These are phyloP conservation scores for Eupithecia tripunctaria DNA, from an alignment of 2,888 invertebrate species.

Conservation along the genomic window DNA sequence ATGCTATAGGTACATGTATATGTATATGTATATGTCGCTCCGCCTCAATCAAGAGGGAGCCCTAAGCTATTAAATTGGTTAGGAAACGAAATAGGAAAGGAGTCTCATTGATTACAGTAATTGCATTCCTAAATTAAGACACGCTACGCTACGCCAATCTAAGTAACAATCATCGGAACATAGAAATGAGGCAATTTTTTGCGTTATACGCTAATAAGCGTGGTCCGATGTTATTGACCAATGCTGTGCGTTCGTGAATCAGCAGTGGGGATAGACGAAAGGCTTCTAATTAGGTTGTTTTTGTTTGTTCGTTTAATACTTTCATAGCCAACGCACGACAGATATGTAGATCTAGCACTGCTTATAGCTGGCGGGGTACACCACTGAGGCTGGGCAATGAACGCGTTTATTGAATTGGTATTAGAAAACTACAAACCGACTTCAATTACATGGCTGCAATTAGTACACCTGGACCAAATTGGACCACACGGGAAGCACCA, in stretches of 20 bases:
- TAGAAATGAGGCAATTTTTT: conserved; percentile 37
- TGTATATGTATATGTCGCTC: no score
- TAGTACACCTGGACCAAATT: no score
- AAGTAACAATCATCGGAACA: conserved; percentile 21
- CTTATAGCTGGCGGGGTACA: no score
- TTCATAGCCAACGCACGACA: background rate
- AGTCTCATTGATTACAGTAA: background rate
- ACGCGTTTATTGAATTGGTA: no score
- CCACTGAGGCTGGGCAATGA: no score
- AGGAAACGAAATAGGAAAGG: conserved; percentile 3
- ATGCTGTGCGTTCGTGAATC: conserved; percentile 43
- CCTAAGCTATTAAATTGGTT: background rate
- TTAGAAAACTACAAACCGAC: no score
- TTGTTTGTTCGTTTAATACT: background rate
- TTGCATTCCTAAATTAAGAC: conserved; percentile 15
- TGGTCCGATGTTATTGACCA: conserved; percentile 44
- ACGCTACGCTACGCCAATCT: conserved; percentile 21
- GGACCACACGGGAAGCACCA: no score
- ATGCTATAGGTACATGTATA: no score
- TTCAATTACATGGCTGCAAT: no score
- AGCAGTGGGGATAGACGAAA: conserved; percentile 40
- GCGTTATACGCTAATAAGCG: conserved; percentile 40
- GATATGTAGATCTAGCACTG: background rate
- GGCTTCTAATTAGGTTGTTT: background rate
- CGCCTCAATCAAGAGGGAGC: no score